A percentile compares a stretch with the other conserved stretches of the same genome.
phyloP scores from a whole-genome alignment of 2,113 vertebrate genomes.

The Zapus hudsonius region DNA sequence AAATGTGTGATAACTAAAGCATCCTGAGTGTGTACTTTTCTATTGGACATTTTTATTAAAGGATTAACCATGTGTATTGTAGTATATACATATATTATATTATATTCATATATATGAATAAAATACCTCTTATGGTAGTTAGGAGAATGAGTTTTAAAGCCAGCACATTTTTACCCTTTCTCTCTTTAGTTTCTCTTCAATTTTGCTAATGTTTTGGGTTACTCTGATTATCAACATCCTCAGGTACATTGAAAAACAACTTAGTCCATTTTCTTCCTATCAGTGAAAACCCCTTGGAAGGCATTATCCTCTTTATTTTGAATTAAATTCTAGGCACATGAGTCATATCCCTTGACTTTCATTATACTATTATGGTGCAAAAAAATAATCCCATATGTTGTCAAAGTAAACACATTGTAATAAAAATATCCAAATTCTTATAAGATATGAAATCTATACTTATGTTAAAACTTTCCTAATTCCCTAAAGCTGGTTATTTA shows the following conservation, averaged over 20 bases:
- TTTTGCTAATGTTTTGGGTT: background rate
- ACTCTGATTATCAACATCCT: too few species aligned
- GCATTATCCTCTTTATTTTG: background rate
- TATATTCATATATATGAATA: background rate
- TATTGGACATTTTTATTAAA: background rate
- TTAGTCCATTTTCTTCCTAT: background rate
- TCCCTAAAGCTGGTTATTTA: background rate
- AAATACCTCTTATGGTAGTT: background rate
- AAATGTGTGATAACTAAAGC: background rate
- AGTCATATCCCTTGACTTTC: background rate
- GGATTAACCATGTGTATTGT: background rate
- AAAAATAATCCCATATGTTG: background rate
- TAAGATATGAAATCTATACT: background rate
- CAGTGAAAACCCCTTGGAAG: background rate
- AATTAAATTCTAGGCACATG: background rate
- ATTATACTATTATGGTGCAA: background rate
- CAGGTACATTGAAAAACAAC: background rate
- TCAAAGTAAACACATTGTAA: too few species aligned
- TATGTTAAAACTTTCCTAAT: background rate
- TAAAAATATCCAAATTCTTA: background rate
- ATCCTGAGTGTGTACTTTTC: background rate
- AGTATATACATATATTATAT: background rate
- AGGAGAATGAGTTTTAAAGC: background rate
- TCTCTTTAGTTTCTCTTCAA: background rate
- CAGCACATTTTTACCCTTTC: background rate